These are phyloP conservation scores for Netelia melanura DNA, from an alignment of 2,888 invertebrate species.

Conservation along the genomic window DNA sequence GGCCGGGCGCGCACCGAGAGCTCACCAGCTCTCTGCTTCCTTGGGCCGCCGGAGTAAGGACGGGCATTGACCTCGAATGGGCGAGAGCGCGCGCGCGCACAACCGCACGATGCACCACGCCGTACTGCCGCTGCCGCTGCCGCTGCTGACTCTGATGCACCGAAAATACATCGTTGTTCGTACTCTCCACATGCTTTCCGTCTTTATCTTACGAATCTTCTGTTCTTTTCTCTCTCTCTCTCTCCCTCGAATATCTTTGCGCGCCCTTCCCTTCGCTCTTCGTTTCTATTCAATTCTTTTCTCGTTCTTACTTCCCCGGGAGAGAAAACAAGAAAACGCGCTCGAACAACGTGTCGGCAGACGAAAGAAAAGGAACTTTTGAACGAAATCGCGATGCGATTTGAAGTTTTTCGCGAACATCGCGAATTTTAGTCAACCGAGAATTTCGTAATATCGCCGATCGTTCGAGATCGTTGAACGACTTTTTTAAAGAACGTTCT, in stretches of 20 bases:
- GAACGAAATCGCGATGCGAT: constrained; percentile 40
- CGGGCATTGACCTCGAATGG: constrained; percentile 84
- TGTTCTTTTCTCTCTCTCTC: constrained; percentile 46
- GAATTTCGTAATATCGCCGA: too few relatives aligned
- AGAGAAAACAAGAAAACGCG: constrained; percentile 64
- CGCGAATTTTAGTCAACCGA: too few relatives aligned
- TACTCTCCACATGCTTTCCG: constrained; percentile 63
- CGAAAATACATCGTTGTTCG: constrained; percentile 69
- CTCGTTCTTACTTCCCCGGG: constrained; percentile 17
- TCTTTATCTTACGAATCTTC: constrained; percentile 52
- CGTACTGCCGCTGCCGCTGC: constrained; percentile 71
- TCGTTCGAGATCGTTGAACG: neutral
- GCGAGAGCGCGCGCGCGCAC: constrained; percentile 81
- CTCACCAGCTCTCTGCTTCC: constrained; percentile 75
- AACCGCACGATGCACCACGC: constrained; percentile 82
- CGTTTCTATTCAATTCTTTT: constrained; percentile 52
- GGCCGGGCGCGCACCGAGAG: constrained; percentile 58
- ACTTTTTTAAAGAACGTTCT: too few relatives aligned
- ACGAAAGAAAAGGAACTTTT: constrained; percentile 69
- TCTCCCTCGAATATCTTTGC: constrained; percentile 36
- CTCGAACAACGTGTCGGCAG: constrained; percentile 72
- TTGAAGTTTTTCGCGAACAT: too few relatives aligned
- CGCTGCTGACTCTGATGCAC: constrained; percentile 61
- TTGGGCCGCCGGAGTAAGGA: constrained; percentile 83
- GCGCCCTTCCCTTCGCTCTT: constrained; percentile 23